Evolutionary conservation across 2,888 invertebrate genomes (phyloP).

Genomic region (Campoletis raptor): DNA sequence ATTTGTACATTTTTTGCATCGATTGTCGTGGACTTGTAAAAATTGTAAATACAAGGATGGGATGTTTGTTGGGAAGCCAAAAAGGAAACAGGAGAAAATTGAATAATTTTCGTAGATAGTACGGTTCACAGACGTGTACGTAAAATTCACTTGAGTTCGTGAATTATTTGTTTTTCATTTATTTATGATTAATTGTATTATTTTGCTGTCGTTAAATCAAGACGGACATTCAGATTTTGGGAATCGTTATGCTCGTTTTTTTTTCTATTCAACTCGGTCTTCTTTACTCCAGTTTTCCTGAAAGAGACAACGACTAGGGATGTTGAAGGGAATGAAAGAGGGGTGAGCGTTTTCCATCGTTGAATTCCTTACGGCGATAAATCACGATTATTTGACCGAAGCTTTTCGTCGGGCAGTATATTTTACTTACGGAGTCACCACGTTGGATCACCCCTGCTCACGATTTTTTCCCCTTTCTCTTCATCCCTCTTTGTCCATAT

Average conservation of each 20-base stretch:
- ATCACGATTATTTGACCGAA: constrained; percentile 85
- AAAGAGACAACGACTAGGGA: not conserved
- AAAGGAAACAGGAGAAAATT: not conserved
- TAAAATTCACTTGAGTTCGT: not conserved
- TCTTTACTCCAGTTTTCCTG: constrained; percentile 15
- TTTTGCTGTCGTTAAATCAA: not conserved
- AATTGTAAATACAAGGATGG: not conserved
- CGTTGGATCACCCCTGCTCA: constrained; percentile 81
- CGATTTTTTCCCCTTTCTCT: constrained; percentile 53
- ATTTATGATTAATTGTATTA: not conserved
- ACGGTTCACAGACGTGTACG: not conserved
- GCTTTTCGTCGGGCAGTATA: constrained; percentile 84
- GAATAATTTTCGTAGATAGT: not conserved
- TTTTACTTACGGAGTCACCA: constrained; percentile 84
- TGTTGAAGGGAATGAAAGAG: constrained; percentile 9
- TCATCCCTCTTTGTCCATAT: not conserved
- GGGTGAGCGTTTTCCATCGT: constrained; percentile 43
- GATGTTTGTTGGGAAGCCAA: not conserved
- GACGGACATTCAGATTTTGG: not conserved
- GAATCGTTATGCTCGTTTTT: not conserved
- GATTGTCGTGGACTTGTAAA: not conserved
- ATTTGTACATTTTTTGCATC: not conserved
- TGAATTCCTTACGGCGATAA: constrained; percentile 83
- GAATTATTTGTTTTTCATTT: not conserved
- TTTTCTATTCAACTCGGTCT: not conserved